phyloP scores from a whole-genome alignment of 2,113 vertebrate genomes.

The Oreocharis arfaki region DNA sequence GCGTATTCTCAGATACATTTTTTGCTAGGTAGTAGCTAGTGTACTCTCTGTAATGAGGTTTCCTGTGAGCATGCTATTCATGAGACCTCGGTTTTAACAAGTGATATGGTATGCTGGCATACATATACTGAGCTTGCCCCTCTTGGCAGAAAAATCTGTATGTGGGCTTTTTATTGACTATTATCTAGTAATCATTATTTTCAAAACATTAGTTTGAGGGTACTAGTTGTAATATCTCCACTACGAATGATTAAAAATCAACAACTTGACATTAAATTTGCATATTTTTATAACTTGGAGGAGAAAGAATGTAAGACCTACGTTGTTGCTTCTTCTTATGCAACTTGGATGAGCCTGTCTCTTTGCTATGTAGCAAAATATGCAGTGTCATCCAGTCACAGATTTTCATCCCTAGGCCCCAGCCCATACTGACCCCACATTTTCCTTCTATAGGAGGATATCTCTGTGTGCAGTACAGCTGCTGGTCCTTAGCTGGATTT shows the following conservation, averaged over 20 bases:
- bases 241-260: not conserved
- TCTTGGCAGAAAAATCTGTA: not conserved
- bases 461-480: not conserved
- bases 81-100: not conserved
- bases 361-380: not conserved
- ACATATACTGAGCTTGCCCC: not conserved
- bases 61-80: not conserved
- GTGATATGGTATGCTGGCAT: not conserved
- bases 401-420: not conserved
- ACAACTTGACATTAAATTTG: not conserved
- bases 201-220: not conserved
- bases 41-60: not conserved
- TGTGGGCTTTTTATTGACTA: not conserved
- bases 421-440: not conserved
- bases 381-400: not conserved
- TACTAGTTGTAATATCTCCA: not conserved
- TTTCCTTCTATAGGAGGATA: not conserved
- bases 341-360: not conserved
- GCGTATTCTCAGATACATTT: not conserved
- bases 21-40: not conserved
- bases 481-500: not conserved
- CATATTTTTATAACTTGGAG: not conserved
- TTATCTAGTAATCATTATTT: not conserved
- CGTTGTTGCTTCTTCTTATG: not conserved
- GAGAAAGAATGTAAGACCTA: not conserved